These are phyloP conservation scores for Gambusia yucatana DNA, from an alignment of 2,797 vertebrate genomes.

Conservation along the genomic window DNA sequence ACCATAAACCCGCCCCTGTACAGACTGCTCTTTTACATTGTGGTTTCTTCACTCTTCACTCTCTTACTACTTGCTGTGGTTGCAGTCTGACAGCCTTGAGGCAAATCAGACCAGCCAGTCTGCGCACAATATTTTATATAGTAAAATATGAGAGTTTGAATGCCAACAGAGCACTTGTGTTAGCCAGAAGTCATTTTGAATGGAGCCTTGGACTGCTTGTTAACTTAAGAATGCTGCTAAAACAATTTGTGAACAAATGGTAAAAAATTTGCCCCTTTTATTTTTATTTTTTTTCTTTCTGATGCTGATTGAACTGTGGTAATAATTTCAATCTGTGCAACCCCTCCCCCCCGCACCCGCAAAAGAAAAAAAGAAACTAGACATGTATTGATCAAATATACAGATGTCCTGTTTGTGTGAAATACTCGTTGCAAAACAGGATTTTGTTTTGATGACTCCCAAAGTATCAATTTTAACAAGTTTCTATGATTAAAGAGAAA, in stretches of 20 bases:
- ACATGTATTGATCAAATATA: slow-evolving; percentile 47
- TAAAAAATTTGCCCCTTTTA: slow-evolving; percentile 35
- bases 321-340: slow-evolving; percentile 32
- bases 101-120: slow-evolving; percentile 3
- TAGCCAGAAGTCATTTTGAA: slow-evolving; percentile 35
- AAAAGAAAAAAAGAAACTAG: slow-evolving; percentile 4
- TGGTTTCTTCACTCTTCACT: slow-evolving; percentile 7
- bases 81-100: slow-evolving; percentile 25
- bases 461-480: slow-evolving; percentile 24
- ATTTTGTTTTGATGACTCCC: slow-evolving; percentile 37
- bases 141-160: slow-evolving; percentile 2
- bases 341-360: too few species aligned
- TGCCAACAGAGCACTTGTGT: slow-evolving; percentile 36
- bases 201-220: slow-evolving; percentile 38
- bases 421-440: slow-evolving; percentile 46
- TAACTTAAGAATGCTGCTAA: slow-evolving; percentile 56
- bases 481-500: slow-evolving; percentile 17
- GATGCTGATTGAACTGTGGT: slow-evolving; percentile 26
- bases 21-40: background rate
- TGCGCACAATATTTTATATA: slow-evolving; percentile 20
- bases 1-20: slow-evolving; percentile 19
- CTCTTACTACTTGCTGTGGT: slow-evolving; percentile 11
- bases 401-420: slow-evolving; percentile 44
- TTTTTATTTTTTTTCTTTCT: slow-evolving; percentile 13
- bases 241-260: slow-evolving; percentile 51